phyloP scores from a whole-genome alignment of 2,113 vertebrate species.

The Malurus elegans region DNA sequence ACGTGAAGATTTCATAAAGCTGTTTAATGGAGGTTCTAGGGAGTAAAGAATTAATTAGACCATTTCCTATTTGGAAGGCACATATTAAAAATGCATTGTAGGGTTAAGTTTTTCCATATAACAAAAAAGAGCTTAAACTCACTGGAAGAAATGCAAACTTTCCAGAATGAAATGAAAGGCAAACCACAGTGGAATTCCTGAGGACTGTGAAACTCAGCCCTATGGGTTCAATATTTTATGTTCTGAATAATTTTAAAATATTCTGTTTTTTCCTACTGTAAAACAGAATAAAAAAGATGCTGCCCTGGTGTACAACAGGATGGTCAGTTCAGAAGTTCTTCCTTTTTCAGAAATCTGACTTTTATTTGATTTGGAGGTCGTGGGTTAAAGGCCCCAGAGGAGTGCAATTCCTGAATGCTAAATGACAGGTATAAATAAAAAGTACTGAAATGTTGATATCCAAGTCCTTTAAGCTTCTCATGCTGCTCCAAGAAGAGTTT shows the following conservation, averaged over 20 bases:
- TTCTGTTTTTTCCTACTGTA: not conserved
- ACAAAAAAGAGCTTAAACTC: not conserved
- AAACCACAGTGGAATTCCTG: not conserved
- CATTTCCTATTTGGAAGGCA: not conserved
- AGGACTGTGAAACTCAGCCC: not conserved
- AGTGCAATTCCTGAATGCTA: not conserved
- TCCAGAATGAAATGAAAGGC: not conserved
- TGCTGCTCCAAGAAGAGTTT: not conserved
- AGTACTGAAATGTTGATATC: not conserved
- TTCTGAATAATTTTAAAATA: not conserved
- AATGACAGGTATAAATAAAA: not conserved
- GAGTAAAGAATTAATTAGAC: not conserved
- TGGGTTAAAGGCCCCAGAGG: not conserved
- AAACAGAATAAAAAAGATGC: not conserved
- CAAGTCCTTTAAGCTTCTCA: not conserved
- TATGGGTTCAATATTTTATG: not conserved
- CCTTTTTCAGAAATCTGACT: not conserved
- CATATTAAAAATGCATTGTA: not conserved
- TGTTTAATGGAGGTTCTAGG: not conserved
- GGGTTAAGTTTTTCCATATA: not conserved
- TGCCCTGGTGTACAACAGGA: not conserved
- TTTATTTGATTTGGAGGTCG: not conserved
- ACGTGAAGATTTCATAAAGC: not conserved
- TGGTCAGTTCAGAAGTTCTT: not conserved
- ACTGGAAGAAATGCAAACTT: not conserved